Conservation (phyloP, 2,888 invertebrate species). For the Hypercompe scribonia region DNA sequence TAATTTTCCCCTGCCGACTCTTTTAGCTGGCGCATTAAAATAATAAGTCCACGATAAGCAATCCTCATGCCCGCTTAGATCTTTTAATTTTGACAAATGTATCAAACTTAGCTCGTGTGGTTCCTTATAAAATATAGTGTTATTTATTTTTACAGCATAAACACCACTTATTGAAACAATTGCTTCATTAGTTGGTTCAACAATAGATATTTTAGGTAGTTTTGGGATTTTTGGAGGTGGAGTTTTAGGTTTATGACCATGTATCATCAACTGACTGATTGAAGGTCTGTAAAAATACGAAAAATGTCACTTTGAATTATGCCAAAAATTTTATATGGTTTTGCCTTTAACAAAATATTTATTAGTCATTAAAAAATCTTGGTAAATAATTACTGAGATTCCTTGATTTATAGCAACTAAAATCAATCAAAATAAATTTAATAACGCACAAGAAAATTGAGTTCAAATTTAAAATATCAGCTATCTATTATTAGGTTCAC, state of each 20-base stretch:
- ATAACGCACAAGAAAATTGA: too few relatives aligned
- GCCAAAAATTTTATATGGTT: neutral
- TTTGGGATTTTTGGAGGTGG: slow-evolving; percentile 60
- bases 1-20: slow-evolving; percentile 71
- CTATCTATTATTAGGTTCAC: too few relatives aligned
- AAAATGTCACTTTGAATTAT: neutral
- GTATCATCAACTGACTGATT: slow-evolving; percentile 65
- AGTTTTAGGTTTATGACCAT: slow-evolving; percentile 67
- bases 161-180: slow-evolving; percentile 51
- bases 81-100: slow-evolving; percentile 39
- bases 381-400: too few relatives aligned
- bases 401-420: too few relatives aligned
- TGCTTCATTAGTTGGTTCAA: slow-evolving; percentile 26
- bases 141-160: slow-evolving; percentile 75
- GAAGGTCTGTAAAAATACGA: slow-evolving; percentile 64
- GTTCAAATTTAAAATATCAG: too few relatives aligned
- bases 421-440: too few relatives aligned
- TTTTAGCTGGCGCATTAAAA: slow-evolving; percentile 70
- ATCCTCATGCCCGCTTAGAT: slow-evolving; percentile 61
- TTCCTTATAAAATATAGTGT: slow-evolving; percentile 69
- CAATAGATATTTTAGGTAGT: slow-evolving; percentile 61
- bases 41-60: slow-evolving; percentile 78
- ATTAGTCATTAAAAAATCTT: too few relatives aligned
- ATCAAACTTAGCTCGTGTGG: slow-evolving; percentile 56
- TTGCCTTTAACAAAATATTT: too few relatives aligned